Evolutionary conservation across 2,888 invertebrate genomes (phyloP), one percentile per base, ranked within the genome.

Genomic region (Pegoplata infirma): DNA sequence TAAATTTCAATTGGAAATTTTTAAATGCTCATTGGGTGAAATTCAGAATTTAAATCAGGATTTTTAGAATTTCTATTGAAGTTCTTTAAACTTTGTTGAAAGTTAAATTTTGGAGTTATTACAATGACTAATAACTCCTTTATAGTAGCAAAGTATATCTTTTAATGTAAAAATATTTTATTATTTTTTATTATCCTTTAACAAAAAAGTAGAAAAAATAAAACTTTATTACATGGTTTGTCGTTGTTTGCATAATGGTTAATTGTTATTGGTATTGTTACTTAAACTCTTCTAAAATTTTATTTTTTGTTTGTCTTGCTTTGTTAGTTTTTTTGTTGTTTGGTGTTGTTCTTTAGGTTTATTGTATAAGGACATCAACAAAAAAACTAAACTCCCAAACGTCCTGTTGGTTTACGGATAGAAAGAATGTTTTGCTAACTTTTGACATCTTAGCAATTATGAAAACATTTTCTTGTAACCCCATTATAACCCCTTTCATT

Each of bases 361-460:
- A 14, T 55, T 47, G 46, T 55, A 32, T 44, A 12, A 12, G 25
- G 10, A 32, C 10, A 68, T 12, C 10, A 58, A 14, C 1, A 46
- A 12, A n/a, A 5, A 44, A 46, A 17, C 53, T 59, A 51, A 79
- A 75, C 66, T 79, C 79, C 79, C 79, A 75, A 79, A 79, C 67
- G 79, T 79, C 79, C 75, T 79, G 75, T 76, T 71, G 58, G n/a
- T n/a, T n/a, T 64, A 58, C 3, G n/a, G n/a, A 36, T 19, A 69
- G 55, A 49, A 17, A 58, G 14, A 53, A 59, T 71, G 53, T 67
- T 55, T 46, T 63, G n/a, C 71, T 61, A 76, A 80, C 80, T 81
- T 81, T 80, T 80, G 81, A 81, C 81, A 81, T 80, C 74, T 76
- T 73, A 74, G 81, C 81, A 81, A 81, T 81, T 81, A 81, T 64